Evolutionary conservation across 2,888 invertebrate species (phyloP).

Genomic region (Scotopteryx bipunctaria): DNA sequence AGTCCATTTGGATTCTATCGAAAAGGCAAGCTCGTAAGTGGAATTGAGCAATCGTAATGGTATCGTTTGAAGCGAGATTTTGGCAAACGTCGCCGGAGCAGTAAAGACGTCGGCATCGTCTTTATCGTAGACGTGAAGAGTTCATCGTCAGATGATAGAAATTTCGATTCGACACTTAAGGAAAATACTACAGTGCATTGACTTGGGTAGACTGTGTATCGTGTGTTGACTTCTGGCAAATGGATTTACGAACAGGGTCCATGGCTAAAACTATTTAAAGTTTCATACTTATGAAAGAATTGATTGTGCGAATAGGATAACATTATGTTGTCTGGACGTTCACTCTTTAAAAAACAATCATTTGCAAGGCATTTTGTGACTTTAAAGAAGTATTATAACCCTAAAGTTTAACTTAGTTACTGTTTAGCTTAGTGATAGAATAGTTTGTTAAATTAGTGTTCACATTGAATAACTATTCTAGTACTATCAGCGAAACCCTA

Average conservation of each 20-base stretch:
- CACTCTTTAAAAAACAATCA: too few species aligned
- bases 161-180: conserved; percentile 42
- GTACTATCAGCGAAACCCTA: too few species aligned
- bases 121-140: conserved; percentile 53
- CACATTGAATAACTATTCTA: too few species aligned
- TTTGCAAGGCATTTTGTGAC: too few species aligned
- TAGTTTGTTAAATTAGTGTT: too few species aligned
- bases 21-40: conserved; percentile 19
- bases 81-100: conserved; percentile 47
- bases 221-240: conserved; percentile 40
- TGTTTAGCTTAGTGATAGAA: too few species aligned
- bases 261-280: conserved; percentile 44
- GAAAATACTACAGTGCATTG: conserved; percentile 54
- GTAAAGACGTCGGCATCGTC: conserved; percentile 70
- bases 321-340: conserved; percentile 31
- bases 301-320: conserved; percentile 39
- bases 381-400: too few species aligned
- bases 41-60: conserved; percentile 21
- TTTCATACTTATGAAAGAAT: conserved; percentile 46
- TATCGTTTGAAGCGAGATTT: conserved; percentile 40
- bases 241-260: conserved; percentile 30
- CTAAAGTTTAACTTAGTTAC: too few species aligned
- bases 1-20: conserved; percentile 4
- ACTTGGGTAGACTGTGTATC: conserved; percentile 42
- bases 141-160: conserved; percentile 52